Percentiles rank a stretch among this genome's conserved stretches.
These are phyloP conservation scores for Patella depressa DNA, from an alignment of 2,888 invertebrate genomes.

Conservation along the genomic window DNA sequence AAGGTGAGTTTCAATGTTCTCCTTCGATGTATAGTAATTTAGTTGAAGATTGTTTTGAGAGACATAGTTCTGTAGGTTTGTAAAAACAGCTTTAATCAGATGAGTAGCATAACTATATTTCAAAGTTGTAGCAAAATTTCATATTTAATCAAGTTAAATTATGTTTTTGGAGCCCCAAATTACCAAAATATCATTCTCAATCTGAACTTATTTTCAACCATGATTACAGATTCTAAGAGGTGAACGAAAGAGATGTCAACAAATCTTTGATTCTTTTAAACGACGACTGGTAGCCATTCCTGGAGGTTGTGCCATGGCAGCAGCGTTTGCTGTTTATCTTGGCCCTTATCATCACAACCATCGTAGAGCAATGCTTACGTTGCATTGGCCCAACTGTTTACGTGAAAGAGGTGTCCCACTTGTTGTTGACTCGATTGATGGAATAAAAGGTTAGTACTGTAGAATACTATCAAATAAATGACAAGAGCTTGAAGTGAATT, in stretches of 20 bases:
- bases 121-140: too few species aligned
- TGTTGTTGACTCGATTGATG: constrained; percentile 68
- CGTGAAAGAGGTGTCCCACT: constrained; percentile 69
- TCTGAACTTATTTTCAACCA: too few species aligned
- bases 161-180: too few species aligned
- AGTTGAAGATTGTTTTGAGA: too few species aligned
- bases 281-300: constrained; percentile 61
- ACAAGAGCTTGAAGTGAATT: not conserved
- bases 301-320: constrained; percentile 68
- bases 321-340: constrained; percentile 67
- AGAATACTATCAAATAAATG: not conserved
- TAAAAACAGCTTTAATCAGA: too few species aligned
- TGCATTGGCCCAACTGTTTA: constrained; percentile 70
- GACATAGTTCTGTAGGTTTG: too few species aligned
- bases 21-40: too few species aligned
- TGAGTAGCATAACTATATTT: too few species aligned
- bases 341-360: constrained; percentile 70
- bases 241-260: constrained; percentile 62
- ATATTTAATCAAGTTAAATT: too few species aligned
- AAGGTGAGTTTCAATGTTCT: constrained; percentile 45
- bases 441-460: constrained; percentile 57
- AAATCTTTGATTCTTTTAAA: constrained; percentile 62
- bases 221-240: constrained; percentile 54
- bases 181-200: too few species aligned
- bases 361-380: constrained; percentile 67